phyloP scores from a whole-genome alignment of 2,797 vertebrate genomes.

The Tragopan temminckii region DNA sequence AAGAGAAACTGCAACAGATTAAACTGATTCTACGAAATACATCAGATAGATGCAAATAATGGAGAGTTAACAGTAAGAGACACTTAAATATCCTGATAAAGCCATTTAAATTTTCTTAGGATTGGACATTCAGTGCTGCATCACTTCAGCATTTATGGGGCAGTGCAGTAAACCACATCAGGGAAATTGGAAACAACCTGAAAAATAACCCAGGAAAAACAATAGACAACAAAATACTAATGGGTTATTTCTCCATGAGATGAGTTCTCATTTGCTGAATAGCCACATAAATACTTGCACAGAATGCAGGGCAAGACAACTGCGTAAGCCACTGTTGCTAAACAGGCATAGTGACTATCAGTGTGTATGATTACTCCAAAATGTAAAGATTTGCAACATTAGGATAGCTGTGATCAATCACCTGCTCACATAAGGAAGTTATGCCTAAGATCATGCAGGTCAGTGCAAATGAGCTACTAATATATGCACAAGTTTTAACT shows the following conservation, averaged over 20 bases:
- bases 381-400: background rate
- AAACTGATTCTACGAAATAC: background rate
- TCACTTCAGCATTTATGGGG: background rate
- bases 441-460: background rate
- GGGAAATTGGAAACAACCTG: background rate
- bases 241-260: background rate
- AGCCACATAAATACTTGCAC: background rate
- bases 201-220: conserved; percentile 19
- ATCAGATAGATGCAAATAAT: background rate
- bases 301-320: background rate
- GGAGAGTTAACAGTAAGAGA: background rate
- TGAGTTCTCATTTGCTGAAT: background rate
- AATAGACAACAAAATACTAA: conserved; percentile 8
- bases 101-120: background rate
- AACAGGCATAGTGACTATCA: background rate
- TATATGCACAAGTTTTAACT: background rate
- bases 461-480: background rate
- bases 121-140: background rate
- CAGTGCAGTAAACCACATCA: background rate
- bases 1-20: background rate
- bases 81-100: conserved; percentile 5
- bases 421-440: background rate
- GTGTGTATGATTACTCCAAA: background rate
- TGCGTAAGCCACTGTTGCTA: background rate
- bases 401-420: background rate